Conservation (phyloP, 1,140 invertebrate species). For the Cydia pomonella region DNA sequence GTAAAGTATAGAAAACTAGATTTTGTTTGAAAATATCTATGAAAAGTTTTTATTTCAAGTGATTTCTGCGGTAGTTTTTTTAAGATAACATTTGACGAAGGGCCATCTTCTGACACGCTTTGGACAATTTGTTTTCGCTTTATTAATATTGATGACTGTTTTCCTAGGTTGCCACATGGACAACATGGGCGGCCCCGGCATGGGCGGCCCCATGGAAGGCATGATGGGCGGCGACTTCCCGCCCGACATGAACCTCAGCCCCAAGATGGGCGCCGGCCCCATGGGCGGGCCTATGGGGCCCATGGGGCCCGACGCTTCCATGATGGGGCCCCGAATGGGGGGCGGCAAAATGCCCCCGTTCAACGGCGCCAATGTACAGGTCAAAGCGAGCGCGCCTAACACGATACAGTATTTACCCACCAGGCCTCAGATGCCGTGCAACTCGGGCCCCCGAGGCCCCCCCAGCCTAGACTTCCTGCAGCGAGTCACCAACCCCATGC, state of each 20-base stretch:
- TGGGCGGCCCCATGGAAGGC: slow-evolving; percentile 76
- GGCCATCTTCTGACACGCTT: no score
- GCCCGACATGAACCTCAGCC: slow-evolving; percentile 82
- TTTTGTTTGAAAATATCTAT: no score
- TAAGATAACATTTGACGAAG: no score
- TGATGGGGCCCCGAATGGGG: slow-evolving; percentile 78
- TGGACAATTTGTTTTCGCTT: neutral
- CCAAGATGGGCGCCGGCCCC: slow-evolving; percentile 81
- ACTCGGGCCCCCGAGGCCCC: slow-evolving; percentile 86
- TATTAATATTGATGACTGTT: slow-evolving; percentile 1
- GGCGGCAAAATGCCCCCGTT: slow-evolving; percentile 84
- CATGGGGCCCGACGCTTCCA: slow-evolving; percentile 76
- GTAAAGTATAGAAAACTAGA: no score
- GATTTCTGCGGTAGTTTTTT: no score
- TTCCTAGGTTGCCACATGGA: slow-evolving; percentile 80
- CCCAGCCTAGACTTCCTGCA: slow-evolving; percentile 96
- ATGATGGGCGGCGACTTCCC: slow-evolving; percentile 80
- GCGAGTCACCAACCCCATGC: slow-evolving; percentile 90
- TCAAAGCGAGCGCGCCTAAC: slow-evolving; percentile 97
- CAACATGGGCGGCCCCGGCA: slow-evolving; percentile 76
- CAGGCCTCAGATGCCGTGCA: slow-evolving; percentile 87
- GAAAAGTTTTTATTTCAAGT: no score
- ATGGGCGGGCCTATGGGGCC: slow-evolving; percentile 78
- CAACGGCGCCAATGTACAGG: slow-evolving; percentile 93
- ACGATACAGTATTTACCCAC: slow-evolving; percentile 99